A percentile compares a stretch with the other conserved stretches of the same genome.
These are phyloP conservation scores for Octomys mimax DNA, from an alignment of 2,797 vertebrate species.

Conservation along the genomic window DNA sequence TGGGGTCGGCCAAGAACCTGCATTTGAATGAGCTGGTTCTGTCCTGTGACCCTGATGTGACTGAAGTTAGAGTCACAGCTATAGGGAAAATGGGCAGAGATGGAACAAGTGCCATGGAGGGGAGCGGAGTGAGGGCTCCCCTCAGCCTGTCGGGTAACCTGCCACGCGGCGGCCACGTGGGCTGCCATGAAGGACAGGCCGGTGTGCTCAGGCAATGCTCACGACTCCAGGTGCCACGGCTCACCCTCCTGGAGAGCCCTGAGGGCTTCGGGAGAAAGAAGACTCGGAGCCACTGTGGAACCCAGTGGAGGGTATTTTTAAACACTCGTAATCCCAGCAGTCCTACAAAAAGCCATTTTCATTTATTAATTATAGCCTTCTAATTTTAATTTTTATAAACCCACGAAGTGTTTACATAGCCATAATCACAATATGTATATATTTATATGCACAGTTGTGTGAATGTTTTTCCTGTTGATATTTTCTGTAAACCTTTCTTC, in stretches of 20 bases:
- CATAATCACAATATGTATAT: neutral
- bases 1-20: neutral
- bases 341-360: conserved; percentile 51
- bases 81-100: neutral
- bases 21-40: neutral
- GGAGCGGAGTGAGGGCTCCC: neutral
- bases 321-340: neutral
- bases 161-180: no score
- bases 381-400: conserved; percentile 48
- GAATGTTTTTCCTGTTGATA: neutral
- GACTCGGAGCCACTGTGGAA: neutral
- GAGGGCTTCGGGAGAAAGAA: neutral
- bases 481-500: conserved; percentile 9
- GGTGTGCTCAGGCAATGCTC: neutral
- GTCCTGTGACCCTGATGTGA: neutral
- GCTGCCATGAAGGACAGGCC: neutral
- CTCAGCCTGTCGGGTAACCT: no score
- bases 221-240: neutral
- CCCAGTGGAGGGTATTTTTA: conserved; percentile 9
- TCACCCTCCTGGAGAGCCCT: neutral
- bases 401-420: neutral
- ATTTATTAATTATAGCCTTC: conserved; percentile 45
- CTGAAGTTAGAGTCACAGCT: neutral
- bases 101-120: accelerated
- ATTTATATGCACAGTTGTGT: neutral